These are phyloP conservation scores for Paracyclopina nana DNA, from an alignment of 1,140 invertebrate species.

Conservation along the genomic window DNA sequence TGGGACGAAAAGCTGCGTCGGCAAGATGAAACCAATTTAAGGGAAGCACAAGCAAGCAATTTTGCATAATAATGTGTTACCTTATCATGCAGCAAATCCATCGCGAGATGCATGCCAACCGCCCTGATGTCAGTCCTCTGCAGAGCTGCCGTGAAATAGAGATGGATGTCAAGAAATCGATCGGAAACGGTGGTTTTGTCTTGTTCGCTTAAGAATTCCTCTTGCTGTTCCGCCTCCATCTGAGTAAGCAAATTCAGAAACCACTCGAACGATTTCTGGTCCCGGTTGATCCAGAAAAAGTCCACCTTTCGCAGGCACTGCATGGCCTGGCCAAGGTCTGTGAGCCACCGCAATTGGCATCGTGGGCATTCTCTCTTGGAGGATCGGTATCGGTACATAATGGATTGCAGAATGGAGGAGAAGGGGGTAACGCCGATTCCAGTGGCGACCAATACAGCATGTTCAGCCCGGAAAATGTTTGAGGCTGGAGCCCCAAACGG, in stretches of 20 bases:
- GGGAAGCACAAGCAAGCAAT: too few relatives aligned
- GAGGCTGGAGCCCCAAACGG: slow-evolving; percentile 33
- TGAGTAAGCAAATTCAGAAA: slow-evolving; percentile 76
- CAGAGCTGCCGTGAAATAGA: slow-evolving; percentile 82
- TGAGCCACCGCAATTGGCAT: slow-evolving; percentile 59
- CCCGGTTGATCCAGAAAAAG: slow-evolving; percentile 91
- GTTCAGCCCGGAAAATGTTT: slow-evolving; percentile 30
- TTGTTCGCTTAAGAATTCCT: slow-evolving; percentile 28
- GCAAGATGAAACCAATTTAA: too few relatives aligned
- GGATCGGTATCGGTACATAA: slow-evolving; percentile 50
- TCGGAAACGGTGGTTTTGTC: slow-evolving; percentile 25
- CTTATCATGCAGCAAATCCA: slow-evolving; percentile 73
- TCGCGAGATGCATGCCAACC: slow-evolving; percentile 63
- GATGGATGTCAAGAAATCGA: slow-evolving; percentile 76
- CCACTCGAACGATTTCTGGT: slow-evolving; percentile 89
- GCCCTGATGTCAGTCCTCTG: slow-evolving; percentile 81
- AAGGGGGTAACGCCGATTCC: slow-evolving; percentile 39
- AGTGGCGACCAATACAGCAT: slow-evolving; percentile 33
- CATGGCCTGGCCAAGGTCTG: slow-evolving; percentile 50
- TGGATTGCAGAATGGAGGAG: slow-evolving; percentile 33
- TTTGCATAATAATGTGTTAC: too few relatives aligned
- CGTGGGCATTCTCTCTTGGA: slow-evolving; percentile 54
- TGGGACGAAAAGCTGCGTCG: too few relatives aligned
- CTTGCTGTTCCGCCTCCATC: slow-evolving; percentile 76
- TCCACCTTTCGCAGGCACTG: slow-evolving; percentile 77